Evolutionary conservation across 2,797 vertebrate species (phyloP).

Genomic region (Chaunax sp.): DNA sequence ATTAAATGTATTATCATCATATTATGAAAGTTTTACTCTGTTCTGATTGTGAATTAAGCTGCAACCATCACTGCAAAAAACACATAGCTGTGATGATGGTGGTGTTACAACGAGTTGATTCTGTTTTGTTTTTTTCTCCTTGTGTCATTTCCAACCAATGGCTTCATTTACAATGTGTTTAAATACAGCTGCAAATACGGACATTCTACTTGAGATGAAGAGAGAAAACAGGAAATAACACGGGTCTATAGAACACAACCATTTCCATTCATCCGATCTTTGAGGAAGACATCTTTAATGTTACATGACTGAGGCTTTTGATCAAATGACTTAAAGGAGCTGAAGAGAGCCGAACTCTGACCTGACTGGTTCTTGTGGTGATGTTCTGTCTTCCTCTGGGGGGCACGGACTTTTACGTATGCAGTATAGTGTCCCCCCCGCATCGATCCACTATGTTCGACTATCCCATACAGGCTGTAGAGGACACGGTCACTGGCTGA

Average conservation of each 20-base stretch:
- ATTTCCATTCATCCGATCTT: constrained; percentile 1
- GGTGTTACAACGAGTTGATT: neutral
- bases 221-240: neutral
- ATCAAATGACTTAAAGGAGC: constrained; percentile 8
- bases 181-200: constrained; percentile 19
- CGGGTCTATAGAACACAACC: neutral
- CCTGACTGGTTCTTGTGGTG: constrained; percentile 88
- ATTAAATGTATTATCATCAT: too few relatives aligned
- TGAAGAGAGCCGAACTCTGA: constrained; percentile 51
- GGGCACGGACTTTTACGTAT: constrained; percentile 92
- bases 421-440: constrained; percentile 94
- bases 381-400: constrained; percentile 86
- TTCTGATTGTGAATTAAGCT: neutral
- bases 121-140: constrained; percentile 3
- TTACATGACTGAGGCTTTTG: neutral
- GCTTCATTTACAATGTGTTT: neutral
- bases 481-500: constrained; percentile 87
- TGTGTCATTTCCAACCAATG: constrained; percentile 13
- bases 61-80: neutral
- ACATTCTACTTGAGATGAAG: constrained; percentile 28
- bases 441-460: constrained; percentile 97
- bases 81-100: neutral
- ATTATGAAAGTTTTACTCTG: too few relatives aligned
- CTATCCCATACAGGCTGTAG: constrained; percentile 95
- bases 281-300: constrained; percentile 27